phyloP scores from a whole-genome alignment of 2,797 vertebrate genomes.

The Ictinia mississippiensis region DNA sequence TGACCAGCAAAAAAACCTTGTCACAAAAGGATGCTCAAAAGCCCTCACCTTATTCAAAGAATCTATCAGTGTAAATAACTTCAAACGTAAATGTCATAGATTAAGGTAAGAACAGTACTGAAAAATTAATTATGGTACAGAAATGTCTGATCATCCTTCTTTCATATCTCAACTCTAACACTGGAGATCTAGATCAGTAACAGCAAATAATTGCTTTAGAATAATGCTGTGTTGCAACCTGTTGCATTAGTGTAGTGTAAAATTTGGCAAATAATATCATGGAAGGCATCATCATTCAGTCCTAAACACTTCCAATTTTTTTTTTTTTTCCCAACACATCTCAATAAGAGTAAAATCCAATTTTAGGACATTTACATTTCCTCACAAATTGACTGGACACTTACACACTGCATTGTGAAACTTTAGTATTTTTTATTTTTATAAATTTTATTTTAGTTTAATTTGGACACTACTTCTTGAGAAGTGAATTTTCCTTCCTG shows the following conservation, averaged over 20 bases:
- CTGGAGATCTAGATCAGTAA: background rate
- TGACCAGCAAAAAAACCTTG: background rate
- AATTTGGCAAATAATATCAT: background rate
- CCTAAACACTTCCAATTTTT: background rate
- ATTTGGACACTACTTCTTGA: background rate
- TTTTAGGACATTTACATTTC: background rate
- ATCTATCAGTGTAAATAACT: background rate
- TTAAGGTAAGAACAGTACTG: background rate
- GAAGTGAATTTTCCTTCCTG: background rate
- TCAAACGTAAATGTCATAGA: background rate
- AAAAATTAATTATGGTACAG: background rate
- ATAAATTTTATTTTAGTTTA: background rate
- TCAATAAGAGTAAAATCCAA: background rate
- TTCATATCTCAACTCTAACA: background rate
- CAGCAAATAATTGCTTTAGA: background rate
- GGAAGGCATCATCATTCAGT: background rate
- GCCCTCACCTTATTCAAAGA: background rate
- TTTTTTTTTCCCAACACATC: background rate
- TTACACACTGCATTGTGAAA: too few relatives aligned
- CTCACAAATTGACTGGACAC: too few relatives aligned
- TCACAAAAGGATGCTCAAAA: background rate
- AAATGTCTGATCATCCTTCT: background rate
- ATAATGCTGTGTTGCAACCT: background rate
- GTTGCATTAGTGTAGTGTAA: background rate
- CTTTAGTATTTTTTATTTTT: background rate